Conservation (phyloP, 2,113 vertebrate species). For the Channa argus region DNA sequence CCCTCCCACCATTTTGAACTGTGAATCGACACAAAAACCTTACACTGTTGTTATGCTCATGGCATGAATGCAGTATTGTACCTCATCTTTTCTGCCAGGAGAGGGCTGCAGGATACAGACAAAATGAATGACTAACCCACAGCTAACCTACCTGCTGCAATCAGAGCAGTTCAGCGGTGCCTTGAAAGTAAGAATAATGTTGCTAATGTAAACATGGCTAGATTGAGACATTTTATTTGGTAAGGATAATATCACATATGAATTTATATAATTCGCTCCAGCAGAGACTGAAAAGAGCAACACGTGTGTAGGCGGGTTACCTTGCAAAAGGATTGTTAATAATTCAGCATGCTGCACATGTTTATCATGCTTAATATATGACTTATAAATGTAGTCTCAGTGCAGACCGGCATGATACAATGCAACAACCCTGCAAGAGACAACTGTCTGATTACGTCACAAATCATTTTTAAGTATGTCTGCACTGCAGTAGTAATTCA, state of each 20-base stretch:
- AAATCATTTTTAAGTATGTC: constrained; percentile 40
- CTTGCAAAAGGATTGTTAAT: neutral
- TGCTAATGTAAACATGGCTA: neutral
- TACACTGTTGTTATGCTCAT: neutral
- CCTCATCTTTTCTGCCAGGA: constrained; percentile 39
- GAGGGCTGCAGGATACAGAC: constrained; percentile 68
- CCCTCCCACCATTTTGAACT: too few relatives aligned
- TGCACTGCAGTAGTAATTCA: constrained; percentile 67
- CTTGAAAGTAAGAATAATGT: neutral
- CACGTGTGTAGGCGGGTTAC: neutral
- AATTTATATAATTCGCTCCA: neutral
- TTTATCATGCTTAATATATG: neutral
- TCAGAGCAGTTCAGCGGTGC: neutral
- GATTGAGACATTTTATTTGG: neutral
- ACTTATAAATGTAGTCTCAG: neutral
- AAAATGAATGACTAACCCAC: neutral
- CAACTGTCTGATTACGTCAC: constrained; percentile 28
- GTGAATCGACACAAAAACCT: too few relatives aligned
- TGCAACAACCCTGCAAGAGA: constrained; percentile 7
- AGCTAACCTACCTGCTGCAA: too few relatives aligned
- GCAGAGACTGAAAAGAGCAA: neutral
- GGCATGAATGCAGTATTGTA: constrained; percentile 8
- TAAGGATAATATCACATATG: neutral
- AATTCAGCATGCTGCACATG: constrained; percentile 2
- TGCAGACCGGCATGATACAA: neutral